Percentiles rank a stretch among this genome's conserved stretches.
phyloP scores from a whole-genome alignment of 2,888 invertebrate species.

The Yponomeuta sedellus region DNA sequence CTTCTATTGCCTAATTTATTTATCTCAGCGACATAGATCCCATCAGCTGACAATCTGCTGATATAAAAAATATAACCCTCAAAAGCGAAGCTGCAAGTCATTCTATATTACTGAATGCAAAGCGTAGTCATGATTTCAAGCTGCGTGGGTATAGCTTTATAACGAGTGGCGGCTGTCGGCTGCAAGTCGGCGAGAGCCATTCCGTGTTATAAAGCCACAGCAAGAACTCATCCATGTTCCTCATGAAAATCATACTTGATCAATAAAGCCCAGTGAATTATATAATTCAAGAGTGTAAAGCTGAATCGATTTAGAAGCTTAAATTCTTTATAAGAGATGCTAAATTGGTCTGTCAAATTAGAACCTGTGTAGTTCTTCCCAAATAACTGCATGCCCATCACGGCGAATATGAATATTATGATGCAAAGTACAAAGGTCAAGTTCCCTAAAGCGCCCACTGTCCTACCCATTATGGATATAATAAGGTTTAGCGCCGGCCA shows the following conservation, averaged over 20 bases:
- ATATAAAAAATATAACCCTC: conserved; percentile 52
- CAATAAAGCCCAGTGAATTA: conserved; percentile 67
- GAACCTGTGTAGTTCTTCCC: conserved; percentile 90
- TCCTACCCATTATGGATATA: conserved; percentile 96
- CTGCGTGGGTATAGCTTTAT: conserved; percentile 73
- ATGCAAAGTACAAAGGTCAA: conserved; percentile 96
- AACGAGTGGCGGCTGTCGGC: conserved; percentile 39
- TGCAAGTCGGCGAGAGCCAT: conserved; percentile 43
- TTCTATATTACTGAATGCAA: conserved; percentile 73
- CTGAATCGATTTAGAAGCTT: conserved; percentile 71
- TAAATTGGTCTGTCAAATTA: conserved; percentile 65
- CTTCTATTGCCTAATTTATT: conserved; percentile 28
- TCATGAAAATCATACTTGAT: conserved; percentile 66
- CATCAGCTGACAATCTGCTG: conserved; percentile 66
- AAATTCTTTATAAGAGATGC: conserved; percentile 58
- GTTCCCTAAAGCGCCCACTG: conserved; percentile 96
- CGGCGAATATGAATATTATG: conserved; percentile 98
- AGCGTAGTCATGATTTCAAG: conserved; percentile 68
- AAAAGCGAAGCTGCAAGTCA: conserved; percentile 74
- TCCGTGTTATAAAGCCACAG: conserved; percentile 70
- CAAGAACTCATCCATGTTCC: conserved; percentile 49
- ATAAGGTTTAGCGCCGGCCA: conserved; percentile 97
- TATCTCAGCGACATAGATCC: conserved; percentile 57
- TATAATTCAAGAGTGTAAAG: conserved; percentile 70
- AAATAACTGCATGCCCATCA: conserved; percentile 98